Percentiles rank a stretch among this genome's conserved stretches.
These are phyloP conservation scores for Cossypha dichroa DNA, from an alignment of 2,797 vertebrate species.

Conservation along the genomic window DNA sequence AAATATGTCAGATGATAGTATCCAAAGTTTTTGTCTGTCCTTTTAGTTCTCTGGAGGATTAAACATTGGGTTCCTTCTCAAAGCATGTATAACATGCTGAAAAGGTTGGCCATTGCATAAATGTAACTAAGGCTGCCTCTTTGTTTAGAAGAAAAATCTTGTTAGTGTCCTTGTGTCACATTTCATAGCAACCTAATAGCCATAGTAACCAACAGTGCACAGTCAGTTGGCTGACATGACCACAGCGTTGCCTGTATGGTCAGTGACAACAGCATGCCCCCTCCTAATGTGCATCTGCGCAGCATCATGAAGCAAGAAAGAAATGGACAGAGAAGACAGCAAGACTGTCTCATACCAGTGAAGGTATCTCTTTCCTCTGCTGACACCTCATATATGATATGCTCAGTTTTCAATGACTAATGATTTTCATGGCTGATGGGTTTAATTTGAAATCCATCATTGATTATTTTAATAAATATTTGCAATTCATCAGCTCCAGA, in stretches of 20 bases:
- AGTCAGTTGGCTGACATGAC: neutral
- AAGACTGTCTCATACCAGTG: neutral
- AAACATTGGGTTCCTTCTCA: neutral
- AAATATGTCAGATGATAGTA: neutral
- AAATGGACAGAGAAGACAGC: neutral
- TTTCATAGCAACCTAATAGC: neutral
- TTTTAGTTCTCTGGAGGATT: neutral
- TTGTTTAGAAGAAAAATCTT: neutral
- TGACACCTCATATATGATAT: neutral
- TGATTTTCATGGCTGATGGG: neutral
- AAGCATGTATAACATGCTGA: neutral
- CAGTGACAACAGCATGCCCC: fast-evolving
- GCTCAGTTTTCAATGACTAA: neutral
- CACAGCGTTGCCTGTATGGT: neutral
- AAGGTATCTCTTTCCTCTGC: neutral
- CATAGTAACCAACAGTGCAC: neutral
- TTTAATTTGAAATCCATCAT: slow-evolving; percentile 26
- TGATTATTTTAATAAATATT: slow-evolving; percentile 46
- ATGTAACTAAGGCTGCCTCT: neutral
- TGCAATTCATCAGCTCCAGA: neutral
- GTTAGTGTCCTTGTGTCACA: neutral
- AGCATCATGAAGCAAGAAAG: neutral
- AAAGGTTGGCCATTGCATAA: neutral
- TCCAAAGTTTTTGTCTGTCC: neutral
- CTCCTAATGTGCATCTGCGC: neutral